phyloP scores from a whole-genome alignment of 2,797 vertebrate species.

The Sternotherus odoratus region DNA sequence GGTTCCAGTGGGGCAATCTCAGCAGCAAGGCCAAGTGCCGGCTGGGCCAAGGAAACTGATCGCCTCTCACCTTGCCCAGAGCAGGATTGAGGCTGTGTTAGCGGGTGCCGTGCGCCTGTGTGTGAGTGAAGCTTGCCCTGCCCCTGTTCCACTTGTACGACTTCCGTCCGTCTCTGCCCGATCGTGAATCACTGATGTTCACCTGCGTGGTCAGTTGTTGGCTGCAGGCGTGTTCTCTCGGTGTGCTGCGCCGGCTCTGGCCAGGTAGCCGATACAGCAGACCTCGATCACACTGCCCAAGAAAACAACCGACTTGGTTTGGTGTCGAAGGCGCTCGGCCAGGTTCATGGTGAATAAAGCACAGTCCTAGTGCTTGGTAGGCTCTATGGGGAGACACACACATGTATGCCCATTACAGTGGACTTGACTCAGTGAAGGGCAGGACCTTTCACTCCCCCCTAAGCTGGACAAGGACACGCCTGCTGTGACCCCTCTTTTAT shows the following conservation, averaged over 20 bases:
- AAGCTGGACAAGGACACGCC: neutral
- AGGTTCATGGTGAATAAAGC: too few relatives aligned
- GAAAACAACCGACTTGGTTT: too few relatives aligned
- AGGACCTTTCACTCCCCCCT: neutral
- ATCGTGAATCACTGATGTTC: too few relatives aligned
- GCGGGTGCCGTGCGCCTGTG: neutral
- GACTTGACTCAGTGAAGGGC: neutral
- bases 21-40: rapidly evolving
- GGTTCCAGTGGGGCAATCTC: rapidly evolving
- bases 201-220: too few relatives aligned
- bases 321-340: too few relatives aligned
- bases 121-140: too few relatives aligned
- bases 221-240: too few relatives aligned
- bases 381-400: neutral
- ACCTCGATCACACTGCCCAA: too few relatives aligned
- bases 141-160: neutral
- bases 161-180: neutral
- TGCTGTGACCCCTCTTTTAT: neutral
- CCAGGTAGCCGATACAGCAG: too few relatives aligned
- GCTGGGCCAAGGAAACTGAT: neutral
- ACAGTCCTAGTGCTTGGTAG: rapidly evolving
- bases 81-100: neutral
- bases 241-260: too few relatives aligned
- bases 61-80: rapidly evolving
- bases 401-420: neutral